phyloP scores from a whole-genome alignment of 1,140 invertebrate genomes.

The Sarcophaga peregrina region DNA sequence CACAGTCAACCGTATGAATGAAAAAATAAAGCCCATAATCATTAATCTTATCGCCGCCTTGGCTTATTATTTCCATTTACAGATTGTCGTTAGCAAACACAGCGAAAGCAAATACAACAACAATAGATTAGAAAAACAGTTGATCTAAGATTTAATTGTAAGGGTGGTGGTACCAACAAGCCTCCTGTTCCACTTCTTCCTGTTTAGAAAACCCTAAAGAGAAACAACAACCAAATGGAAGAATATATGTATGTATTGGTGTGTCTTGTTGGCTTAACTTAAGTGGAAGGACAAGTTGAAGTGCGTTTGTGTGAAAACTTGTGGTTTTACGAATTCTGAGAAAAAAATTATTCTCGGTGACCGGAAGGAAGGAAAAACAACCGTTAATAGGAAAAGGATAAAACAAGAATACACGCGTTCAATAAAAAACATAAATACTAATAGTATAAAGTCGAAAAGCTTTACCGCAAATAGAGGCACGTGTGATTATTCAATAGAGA shows the following conservation, averaged over 20 bases:
- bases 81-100: conserved; percentile 35
- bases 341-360: conserved; percentile 57
- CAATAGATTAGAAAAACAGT: conserved; percentile 15
- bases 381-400: conserved; percentile 27
- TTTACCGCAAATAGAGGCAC: conserved; percentile 34
- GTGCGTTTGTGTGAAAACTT: conserved; percentile 37
- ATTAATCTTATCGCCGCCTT: conserved; percentile 67
- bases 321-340: conserved; percentile 46
- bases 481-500: conserved; percentile 31
- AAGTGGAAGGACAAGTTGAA: background rate
- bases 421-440: background rate
- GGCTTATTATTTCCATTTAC: conserved; percentile 66
- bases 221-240: background rate
- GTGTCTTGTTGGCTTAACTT: background rate
- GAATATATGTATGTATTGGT: background rate
- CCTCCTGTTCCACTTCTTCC: background rate
- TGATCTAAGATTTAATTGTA: background rate
- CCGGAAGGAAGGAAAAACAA: conserved; percentile 64
- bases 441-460: conserved; percentile 35
- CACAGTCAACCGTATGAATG: background rate
- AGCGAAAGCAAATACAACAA: background rate
- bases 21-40: conserved; percentile 55
- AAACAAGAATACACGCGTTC: background rate
- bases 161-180: background rate
- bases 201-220: background rate